These are phyloP conservation scores for Nomada ferruginata DNA, from an alignment of 2,888 invertebrate species.

Conservation along the genomic window DNA sequence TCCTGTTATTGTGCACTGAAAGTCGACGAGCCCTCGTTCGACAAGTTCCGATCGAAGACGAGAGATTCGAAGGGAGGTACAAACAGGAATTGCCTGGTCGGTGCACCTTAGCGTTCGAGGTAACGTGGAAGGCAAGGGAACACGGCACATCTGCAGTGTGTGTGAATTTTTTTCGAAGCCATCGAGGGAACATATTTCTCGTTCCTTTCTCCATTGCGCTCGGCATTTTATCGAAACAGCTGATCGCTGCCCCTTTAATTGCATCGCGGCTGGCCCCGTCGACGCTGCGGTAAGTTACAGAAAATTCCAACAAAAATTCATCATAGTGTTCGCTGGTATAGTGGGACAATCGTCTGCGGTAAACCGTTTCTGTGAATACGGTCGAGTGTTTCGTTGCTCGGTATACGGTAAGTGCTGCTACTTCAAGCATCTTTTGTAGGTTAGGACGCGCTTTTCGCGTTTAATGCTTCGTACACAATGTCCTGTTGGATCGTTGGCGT, in stretches of 20 bases:
- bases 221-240: slow-evolving; percentile 68
- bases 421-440: slow-evolving; percentile 63
- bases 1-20: slow-evolving; percentile 7
- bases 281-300: slow-evolving; percentile 52
- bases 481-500: background rate
- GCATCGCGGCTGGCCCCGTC: slow-evolving; percentile 44
- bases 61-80: slow-evolving; percentile 36
- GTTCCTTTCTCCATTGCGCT: slow-evolving; percentile 17
- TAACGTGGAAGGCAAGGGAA: slow-evolving; percentile 26
- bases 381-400: slow-evolving; percentile 45
- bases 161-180: slow-evolving; percentile 29
- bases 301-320: slow-evolving; percentile 24
- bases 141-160: slow-evolving; percentile 37
- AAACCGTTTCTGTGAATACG: slow-evolving; percentile 52
- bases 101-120: slow-evolving; percentile 19
- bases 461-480: slow-evolving; percentile 56
- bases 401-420: slow-evolving; percentile 53
- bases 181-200: slow-evolving; percentile 34
- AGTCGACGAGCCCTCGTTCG: slow-evolving; percentile 16
- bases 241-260: slow-evolving; percentile 72
- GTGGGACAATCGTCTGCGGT: slow-evolving; percentile 25
- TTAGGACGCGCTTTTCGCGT: slow-evolving; percentile 64
- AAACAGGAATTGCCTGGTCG: slow-evolving; percentile 33
- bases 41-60: background rate
- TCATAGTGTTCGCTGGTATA: slow-evolving; percentile 36